Conservation (phyloP, 2,113 vertebrate genomes). For the Alexandromys fortis region DNA sequence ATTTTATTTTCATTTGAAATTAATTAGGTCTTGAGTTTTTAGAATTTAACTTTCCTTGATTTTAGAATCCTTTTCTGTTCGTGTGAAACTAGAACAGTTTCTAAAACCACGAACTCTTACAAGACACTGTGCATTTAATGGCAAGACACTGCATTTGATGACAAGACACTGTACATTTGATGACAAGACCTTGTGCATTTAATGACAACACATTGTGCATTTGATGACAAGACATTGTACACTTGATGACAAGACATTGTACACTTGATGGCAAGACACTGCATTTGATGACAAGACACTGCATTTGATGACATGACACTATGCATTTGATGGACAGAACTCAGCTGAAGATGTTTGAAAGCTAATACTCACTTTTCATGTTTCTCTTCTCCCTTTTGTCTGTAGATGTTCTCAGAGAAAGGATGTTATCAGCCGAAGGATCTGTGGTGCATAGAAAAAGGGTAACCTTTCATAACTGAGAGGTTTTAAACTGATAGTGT, state of each 20-base stretch:
- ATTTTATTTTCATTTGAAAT: constrained; percentile 55
- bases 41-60: constrained; percentile 38
- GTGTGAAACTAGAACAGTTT: background rate
- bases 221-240: too few relatives aligned
- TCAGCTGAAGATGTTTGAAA: background rate
- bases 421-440: background rate
- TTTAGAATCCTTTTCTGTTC: constrained; percentile 29
- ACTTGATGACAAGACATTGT: too few relatives aligned
- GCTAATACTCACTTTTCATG: background rate
- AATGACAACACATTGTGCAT: too few relatives aligned
- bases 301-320: too few relatives aligned
- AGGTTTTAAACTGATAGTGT: background rate
- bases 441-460: background rate
- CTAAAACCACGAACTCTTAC: background rate
- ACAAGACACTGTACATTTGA: too few relatives aligned
- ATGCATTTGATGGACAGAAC: background rate
- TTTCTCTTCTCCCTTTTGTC: background rate
- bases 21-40: constrained; percentile 40
- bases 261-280: too few relatives aligned
- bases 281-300: too few relatives aligned
- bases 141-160: too few relatives aligned
- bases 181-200: too few relatives aligned
- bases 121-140: background rate
- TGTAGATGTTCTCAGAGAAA: constrained; percentile 39
- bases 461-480: background rate